Percentiles rank a stretch among this genome's conserved stretches.
Conservation (phyloP, 2,888 invertebrate species). For the Drosophila fulvimacula region DNA sequence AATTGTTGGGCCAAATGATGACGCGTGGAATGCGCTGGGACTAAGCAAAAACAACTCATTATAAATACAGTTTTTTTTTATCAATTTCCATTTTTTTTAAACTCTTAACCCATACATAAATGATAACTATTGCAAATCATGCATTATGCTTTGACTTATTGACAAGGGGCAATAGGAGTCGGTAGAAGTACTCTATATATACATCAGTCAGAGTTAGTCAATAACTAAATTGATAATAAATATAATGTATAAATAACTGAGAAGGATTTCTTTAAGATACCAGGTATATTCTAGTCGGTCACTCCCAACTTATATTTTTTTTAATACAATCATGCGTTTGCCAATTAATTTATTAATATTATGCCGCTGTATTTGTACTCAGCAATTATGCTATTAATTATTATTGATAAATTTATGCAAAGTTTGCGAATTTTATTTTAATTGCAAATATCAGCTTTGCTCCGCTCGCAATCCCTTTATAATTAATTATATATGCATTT, state of each 20-base stretch:
- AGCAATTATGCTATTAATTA: constrained; percentile 32
- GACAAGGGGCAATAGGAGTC: too few relatives aligned
- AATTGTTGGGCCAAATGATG: constrained; percentile 40
- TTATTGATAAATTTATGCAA: constrained; percentile 32
- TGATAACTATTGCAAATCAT: constrained; percentile 41
- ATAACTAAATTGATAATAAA: too few relatives aligned
- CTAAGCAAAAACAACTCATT: constrained; percentile 37
- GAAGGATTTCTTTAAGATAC: neutral
- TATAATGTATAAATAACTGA: too few relatives aligned
- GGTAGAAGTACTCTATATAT: neutral
- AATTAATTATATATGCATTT: constrained; percentile 23
- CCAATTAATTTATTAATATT: constrained; percentile 10
- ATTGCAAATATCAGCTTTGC: constrained; percentile 7
- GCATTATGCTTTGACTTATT: neutral
- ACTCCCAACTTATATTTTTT: neutral
- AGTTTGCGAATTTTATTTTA: constrained; percentile 11
- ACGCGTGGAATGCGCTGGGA: constrained; percentile 43
- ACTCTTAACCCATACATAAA: too few relatives aligned
- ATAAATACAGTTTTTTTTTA: constrained; percentile 27
- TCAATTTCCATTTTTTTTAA: too few relatives aligned
- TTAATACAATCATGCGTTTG: neutral
- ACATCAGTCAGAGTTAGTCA: neutral
- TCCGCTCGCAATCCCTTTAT: constrained; percentile 1
- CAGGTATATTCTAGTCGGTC: neutral
- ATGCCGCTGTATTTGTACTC: neutral